Evolutionary conservation across 2,113 vertebrate genomes (phyloP), one percentile per base, ranked within the genome.

Genomic region (Antechinus stuartii): DNA sequence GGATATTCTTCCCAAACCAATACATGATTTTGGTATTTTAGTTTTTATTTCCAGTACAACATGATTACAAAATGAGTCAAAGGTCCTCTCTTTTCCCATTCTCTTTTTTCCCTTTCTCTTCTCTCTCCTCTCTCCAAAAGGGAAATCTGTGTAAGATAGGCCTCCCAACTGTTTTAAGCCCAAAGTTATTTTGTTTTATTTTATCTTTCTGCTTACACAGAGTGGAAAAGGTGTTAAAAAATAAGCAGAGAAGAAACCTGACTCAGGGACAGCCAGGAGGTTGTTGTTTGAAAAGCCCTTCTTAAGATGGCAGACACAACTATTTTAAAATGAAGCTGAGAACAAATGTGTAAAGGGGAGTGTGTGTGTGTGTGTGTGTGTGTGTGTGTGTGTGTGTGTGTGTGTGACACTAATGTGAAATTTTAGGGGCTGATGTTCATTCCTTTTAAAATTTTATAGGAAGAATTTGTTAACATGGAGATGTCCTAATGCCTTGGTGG

Each of bases 281-380:
- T 23, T 47, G 91, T 16, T 90, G 27, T 54, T 91, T 94, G 95
- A 68, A 30, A 49, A 49, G 56, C 49, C n/a, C 35, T 84, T 84
- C 6, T 42, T 23, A 56, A 52, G 90, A 89, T 49, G 54, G 92
- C 89, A 50, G 56, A 47, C 56, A 61, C 91, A 96, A 97, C 50
- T 61, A 93, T 97, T 96, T 91, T 92, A 49, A 95, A 94, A 68
- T 94, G 91, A 92, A 92, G 61, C 93, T 93, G 89, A 96, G 94
- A 95, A 90, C 52, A 94, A 93, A 97, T 92, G 89, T 96, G 68
- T 94, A 95, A 97, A 93, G 61, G 52, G 25, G 96, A 95, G 6
- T 52, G 50, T 42, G 6, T 84, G 68, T 84, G 14, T 76, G 68
- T 42, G 68, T 68, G 23, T 56, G 23, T 56, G 96, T 96, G 54